Percentiles rank a stretch among this genome's conserved stretches.
phyloP scores from a whole-genome alignment of 2,113 vertebrate genomes.

The Callithrix jacchus region DNA sequence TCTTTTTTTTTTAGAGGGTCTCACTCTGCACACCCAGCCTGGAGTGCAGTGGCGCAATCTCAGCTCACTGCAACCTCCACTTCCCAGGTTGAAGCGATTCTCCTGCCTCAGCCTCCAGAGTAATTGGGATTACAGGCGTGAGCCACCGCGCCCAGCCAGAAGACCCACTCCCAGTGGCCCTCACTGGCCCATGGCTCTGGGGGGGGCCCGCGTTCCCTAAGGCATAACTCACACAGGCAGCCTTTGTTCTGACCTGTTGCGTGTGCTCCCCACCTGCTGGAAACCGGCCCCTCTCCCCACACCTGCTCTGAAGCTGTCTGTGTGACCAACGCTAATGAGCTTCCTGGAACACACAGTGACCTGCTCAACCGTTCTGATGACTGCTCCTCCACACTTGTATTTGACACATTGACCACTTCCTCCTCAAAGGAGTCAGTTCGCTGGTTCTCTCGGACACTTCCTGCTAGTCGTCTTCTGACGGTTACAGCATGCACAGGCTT shows the following conservation, averaged over 20 bases:
- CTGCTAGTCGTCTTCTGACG: not conserved
- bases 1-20: not conserved
- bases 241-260: not conserved
- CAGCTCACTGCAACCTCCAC: no score
- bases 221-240: not conserved
- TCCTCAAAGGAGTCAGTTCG: not conserved
- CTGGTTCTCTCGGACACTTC: not conserved
- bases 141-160: no score
- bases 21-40: no score
- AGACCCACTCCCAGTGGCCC: not conserved
- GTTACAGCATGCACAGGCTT: no score
- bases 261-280: not conserved
- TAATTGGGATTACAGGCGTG: no score
- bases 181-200: accelerated
- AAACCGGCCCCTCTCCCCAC: not conserved
- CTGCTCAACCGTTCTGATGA: not conserved
- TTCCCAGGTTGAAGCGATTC: no score
- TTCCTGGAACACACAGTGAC: not conserved
- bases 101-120: no score
- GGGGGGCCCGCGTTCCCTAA: accelerated
- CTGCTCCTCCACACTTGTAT: not conserved
- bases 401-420: slow-evolving; percentile 12
- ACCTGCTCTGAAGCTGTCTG: not conserved
- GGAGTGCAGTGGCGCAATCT: no score
- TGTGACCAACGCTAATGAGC: not conserved